Evolutionary conservation across 2,797 vertebrate genomes (phyloP), one percentile per base, ranked within the genome.

Genomic region (Centropyge bicolor): DNA sequence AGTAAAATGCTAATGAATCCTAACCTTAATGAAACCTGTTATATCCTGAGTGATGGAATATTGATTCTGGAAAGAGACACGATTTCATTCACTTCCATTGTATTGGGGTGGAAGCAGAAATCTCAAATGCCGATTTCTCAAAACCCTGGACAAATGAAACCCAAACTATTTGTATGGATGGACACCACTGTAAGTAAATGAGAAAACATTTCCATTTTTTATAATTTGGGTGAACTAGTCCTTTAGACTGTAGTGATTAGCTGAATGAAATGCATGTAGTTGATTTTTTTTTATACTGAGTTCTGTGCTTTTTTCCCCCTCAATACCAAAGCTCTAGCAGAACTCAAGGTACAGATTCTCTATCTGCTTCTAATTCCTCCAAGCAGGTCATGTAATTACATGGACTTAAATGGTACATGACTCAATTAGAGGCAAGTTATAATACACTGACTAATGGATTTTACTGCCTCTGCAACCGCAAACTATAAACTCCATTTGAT

Each of bases 261-360:
- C 40, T 80, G 22, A 67, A 51, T 79, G 59, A 68, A 81, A 77
- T 81, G 82, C 31, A 59, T 71, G 5, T 45, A 65, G 68, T 49
- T 57, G 17, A 57, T 16, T 45, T 49, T 59, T 45, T 71, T 64
- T 51, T 77, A 70, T 84, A 88, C 81, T 86, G 79, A 91, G 87
- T 75, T 86, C 45, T 95, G 31, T 94, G 83, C 81, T 90, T 91
- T 92, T 92, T 86, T 87, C 48, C 73, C 82, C 84, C 76, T 89
- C 81, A 70, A 90, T 85, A 91, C 89, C 91, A 93, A 94, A 95
- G 91, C 87, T 90, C 84, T 94, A 93, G 94, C 92, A 94, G 94
- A 95, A 85, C 69, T 85, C 65, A 93, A 95, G 95, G 95, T 95
- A 96, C 89, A 94, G 83, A 94, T 86, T 81, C 76, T 92, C 66